A percentile compares a stretch with the other conserved stretches of the same genome.
Evolutionary conservation across 2,888 invertebrate species (phyloP).

Genomic region (Glaucopsyche alexis): DNA sequence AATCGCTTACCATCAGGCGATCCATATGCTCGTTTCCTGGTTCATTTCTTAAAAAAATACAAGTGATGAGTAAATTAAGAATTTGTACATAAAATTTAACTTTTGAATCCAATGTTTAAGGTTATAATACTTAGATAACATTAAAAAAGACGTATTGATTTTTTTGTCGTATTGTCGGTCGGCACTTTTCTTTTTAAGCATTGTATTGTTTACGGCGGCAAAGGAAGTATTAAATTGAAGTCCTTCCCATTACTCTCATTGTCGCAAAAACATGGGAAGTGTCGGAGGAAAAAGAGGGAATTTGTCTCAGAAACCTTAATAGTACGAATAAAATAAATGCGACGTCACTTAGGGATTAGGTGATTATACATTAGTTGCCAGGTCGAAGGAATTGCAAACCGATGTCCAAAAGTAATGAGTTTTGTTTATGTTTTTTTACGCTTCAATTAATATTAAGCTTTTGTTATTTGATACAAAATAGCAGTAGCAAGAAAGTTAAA

Average conservation of each 20-base stretch:
- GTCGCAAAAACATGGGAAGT: conserved; percentile 13
- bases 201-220: conserved; percentile 10
- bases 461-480: background rate
- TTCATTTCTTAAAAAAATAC: too few relatives aligned
- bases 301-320: conserved; percentile 3
- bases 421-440: background rate
- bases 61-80: too few relatives aligned
- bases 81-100: too few relatives aligned
- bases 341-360: background rate
- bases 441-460: background rate
- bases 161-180: conserved; percentile 1
- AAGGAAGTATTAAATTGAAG: conserved; percentile 22
- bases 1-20: too few relatives aligned
- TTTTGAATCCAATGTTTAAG: too few relatives aligned
- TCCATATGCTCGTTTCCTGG: too few relatives aligned
- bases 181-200: background rate
- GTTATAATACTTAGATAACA: too few relatives aligned
- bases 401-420: background rate
- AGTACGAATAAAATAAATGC: conserved; percentile 17
- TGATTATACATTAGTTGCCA: background rate
- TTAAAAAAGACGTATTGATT: background rate
- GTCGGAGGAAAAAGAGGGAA: conserved; percentile 12
- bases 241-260: conserved; percentile 12
- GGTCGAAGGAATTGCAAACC: background rate
- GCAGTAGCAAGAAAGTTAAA: too few relatives aligned